Base-by-base conservation (phyloP, 2,888 invertebrate genomes). In the Drosophila suboccidentalis region DNA sequence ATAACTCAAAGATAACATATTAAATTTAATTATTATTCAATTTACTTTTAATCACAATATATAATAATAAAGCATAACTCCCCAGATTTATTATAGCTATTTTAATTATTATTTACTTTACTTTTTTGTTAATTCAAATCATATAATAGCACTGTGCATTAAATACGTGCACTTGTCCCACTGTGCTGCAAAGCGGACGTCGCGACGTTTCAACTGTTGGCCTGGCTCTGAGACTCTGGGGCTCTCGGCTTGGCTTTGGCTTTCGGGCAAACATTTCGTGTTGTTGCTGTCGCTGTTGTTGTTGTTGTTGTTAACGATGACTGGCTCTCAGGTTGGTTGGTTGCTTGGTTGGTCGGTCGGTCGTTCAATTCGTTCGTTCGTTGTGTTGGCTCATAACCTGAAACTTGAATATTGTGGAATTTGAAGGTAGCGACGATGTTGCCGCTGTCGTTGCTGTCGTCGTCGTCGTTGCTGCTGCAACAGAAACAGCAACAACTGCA, bases 341-440 rank as follows among this genome's bases (percentile, higher is more conserved):
- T n/a, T 53, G 60, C 39, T 49, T 17, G 76, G 11, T 66, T 36
- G 26, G 26, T 26, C 26, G 19, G 44, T 38, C 29, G 54, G 41
- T 34, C 34, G 64, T 17, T 63, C 51, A 60, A 41, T 71, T 78
- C 59, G 67, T 51, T 61, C 75, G 75, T 69, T 61, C 75, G 76
- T 69, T 78, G 71, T 74, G 75, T 84, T 85, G 84, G 89, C 90
- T 86, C 86, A 86, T 86, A 86, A 86, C 86, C 88, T 89, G 86
- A 86, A 86, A 86, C 88, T 86, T 89, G 86, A 85, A 86, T 82
- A 87, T 89, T 87, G 88, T 86, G 86, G 86, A 86, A 86, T 86
- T 86, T 89, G 90, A 86, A 86, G 86, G 86, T 86, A 86, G 86
- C 89, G 70, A 78, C 78, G 78, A 63, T 66, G 58, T 57, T 58